Base-by-base conservation (phyloP, 2,888 invertebrate genomes). In the Ennomos fuscantarius region DNA sequence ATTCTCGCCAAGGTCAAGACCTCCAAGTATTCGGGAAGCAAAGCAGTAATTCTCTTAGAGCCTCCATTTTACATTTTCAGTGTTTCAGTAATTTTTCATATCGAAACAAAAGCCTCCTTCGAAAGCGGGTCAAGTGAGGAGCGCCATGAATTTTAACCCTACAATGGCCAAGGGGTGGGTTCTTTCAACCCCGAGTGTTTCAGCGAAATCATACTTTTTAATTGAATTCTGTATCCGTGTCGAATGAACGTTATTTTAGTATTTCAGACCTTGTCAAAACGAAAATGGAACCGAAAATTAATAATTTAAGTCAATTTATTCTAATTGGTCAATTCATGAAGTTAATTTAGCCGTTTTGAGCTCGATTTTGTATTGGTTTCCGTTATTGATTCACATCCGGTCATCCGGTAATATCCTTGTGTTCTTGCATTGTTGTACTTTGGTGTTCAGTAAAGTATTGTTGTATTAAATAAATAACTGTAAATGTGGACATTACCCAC, bases 81-180 rank as follows among this genome's bases (percentile, higher is more conserved):
- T 50, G 63, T 76, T 71, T 68, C 72, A 74, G 79, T 86, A 84
- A 84, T 87, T 84, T 87, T 86, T 88, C 85, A 85, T 84, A 87
- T 88, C 82, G 86, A 88, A 87, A 89, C 89, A 89, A 89, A 84
- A 84, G 87, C 72, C 75, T 72, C 68, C 74, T 79, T 76, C 66
- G 66, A 73, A 88, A 86, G 69, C 76, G 73, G 89, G 88, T 87
- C 88, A 84, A 88, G 87, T 70, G 81, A 67, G 60, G 80, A 67
- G 62, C 73, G 74, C 69, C 73, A 73, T 77, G 81, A 76, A 79
- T 78, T 80, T 59, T 73, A 78, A 76, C 68, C 73, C 74, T 66
- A 76, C 81, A 70, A 74, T 75, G 34, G 55, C 51, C 8, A 42
- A 56, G 56, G 61, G 62, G 40, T 36, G 58, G 43, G 41, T 44